Base-by-base conservation (phyloP, 2,113 vertebrate genomes). In the Hippocampus guttulatus region DNA sequence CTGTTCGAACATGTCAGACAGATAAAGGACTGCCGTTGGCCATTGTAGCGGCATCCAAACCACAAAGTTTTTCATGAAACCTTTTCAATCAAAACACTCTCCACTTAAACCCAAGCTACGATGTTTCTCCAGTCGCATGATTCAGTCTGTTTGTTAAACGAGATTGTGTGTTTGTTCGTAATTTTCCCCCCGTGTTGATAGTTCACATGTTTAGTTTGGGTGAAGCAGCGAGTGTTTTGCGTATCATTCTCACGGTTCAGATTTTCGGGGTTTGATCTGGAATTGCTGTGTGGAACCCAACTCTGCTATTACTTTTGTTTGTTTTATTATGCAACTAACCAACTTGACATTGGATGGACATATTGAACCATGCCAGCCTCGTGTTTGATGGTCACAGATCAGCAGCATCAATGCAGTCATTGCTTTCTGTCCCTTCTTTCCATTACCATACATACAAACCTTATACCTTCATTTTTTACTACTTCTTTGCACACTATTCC, bases 321-420 rank as follows among this genome's bases (percentile, higher is more conserved):
- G 55, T 58, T 57, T 21, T 23, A 55, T n/a, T 23, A 9, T 54
- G 20, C 20, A 21, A 18, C 41, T 43, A 43, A 43, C 8, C 0
- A 38, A 38, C 30, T 8, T 54, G 18, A 20, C 18, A 54, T 16
- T 23, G 25, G 38, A 49, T 73, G 60, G 63, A 47, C 63, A 51
- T 51, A 30, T 30, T 30, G 3, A 30, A 30, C 3, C 30, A 30
- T 30, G 51, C 20, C 51, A 21, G 40, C 57, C 40, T 49, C 47
- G 33, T 77, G 30, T 64, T 51, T 79, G 66, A 45, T 58, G 33
- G 12, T 57, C 20, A 33, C 33, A 43, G 49, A 68, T 70, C 47
- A 68, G 63, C 47, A 73, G 65, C 47, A 62, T 67, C 23, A 82
- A 82, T 78, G 73, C 23, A 45, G 38, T 40, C 66, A 66, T 20